Evolutionary conservation across 2,888 invertebrate genomes (phyloP), one percentile per base, ranked within the genome.

Genomic region (Acleris laterana): DNA sequence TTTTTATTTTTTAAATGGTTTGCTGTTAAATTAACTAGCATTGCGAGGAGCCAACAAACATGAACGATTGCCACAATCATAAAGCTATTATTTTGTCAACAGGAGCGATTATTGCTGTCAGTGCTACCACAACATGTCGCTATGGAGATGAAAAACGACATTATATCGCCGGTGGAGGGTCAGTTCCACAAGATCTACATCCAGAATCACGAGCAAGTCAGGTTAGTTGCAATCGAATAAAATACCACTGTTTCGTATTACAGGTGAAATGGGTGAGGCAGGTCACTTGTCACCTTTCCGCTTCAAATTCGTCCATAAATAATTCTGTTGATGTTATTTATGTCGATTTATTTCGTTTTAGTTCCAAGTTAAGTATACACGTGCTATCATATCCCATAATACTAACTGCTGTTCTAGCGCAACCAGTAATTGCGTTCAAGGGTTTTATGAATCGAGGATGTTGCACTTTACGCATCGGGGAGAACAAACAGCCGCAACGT

Each of bases 181-280:
- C 97, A 98, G 89, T 98, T 98, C 89, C 98, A 98, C 89, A 97
- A 98, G 93, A 98, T 98, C 88, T 98, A 98, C 93, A 98, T 98
- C 79, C 97, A 98, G 87, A 96, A 96, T 82, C 97, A 98, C 84
- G 97, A 98, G 87, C 97, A 97, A 92, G 98, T 98, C 86, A 97
- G 97, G 97, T 97, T 83, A 93, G 94, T 83, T 51, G 4, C 38
- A 38, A 4, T 38, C 13, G 38, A 38, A 38, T 38, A 13, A 13
- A 38, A 38, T 6, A 4, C 38, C 13, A 28, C 2, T 38, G 38
- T 38, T 38, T 11, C 4, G 38, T 38, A 13, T 38, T 11, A 38
- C 38, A 4, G 38, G 38, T 38, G 13, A 13, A 38, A 38, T 38
- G 11, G 11, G 13, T 13, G 9, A 13, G 38, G 38, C 13, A 38